Evolutionary conservation across 1,140 invertebrate genomes (phyloP).

Genomic region (Drosophila melanica): DNA sequence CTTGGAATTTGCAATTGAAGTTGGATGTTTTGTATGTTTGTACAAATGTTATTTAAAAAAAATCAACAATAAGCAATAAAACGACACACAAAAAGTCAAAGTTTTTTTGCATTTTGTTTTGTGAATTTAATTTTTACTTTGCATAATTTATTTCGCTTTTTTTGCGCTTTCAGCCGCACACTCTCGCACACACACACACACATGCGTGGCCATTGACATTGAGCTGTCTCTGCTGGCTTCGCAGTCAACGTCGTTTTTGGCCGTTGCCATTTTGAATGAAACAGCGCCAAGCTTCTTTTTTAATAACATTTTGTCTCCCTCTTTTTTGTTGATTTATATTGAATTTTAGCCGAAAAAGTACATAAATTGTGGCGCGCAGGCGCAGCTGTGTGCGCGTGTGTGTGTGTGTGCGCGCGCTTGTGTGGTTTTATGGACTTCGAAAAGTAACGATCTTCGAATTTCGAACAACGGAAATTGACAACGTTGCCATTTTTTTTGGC

Average conservation of each 20-base stretch:
- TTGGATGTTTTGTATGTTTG: background rate
- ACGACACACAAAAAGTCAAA: constrained; percentile 46
- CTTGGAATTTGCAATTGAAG: constrained; percentile 6
- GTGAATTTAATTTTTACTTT: constrained; percentile 42
- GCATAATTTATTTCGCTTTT: constrained; percentile 52
- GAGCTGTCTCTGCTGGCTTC: constrained; percentile 61
- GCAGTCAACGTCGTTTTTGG: constrained; percentile 52
- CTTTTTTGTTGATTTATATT: constrained; percentile 53
- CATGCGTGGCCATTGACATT: constrained; percentile 67
- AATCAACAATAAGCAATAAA: constrained; percentile 24
- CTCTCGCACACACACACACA: constrained; percentile 9
- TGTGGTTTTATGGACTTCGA: constrained; percentile 49
- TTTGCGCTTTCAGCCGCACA: constrained; percentile 38
- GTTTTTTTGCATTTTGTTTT: constrained; percentile 54
- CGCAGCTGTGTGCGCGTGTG: background rate
- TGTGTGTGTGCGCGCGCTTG: constrained; percentile 4
- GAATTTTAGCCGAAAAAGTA: constrained; percentile 70
- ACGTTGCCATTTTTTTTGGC: constrained; percentile 53
- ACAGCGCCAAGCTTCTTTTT: constrained; percentile 23
- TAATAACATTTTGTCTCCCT: constrained; percentile 6
- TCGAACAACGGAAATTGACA: constrained; percentile 65
- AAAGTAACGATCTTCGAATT: constrained; percentile 62
- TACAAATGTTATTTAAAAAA: constrained; percentile 8
- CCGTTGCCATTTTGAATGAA: constrained; percentile 67
- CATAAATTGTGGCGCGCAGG: constrained; percentile 28